Evolutionary conservation across 2,113 vertebrate species (phyloP).

Genomic region (Otocyon megalotis): DNA sequence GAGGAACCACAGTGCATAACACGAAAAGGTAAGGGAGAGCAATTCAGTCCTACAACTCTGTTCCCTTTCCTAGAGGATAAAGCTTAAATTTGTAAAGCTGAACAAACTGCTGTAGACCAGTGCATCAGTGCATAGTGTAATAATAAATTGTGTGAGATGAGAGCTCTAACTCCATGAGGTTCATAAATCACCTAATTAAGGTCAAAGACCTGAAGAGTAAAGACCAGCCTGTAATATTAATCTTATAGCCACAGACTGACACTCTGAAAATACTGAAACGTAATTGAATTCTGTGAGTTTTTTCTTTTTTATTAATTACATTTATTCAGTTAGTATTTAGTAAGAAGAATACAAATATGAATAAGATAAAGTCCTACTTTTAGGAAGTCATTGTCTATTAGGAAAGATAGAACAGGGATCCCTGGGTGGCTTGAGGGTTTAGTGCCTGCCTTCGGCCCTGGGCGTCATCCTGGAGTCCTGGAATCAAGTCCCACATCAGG

Average conservation of each 20-base stretch:
- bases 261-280: neutral
- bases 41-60: neutral
- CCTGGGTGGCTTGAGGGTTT: too few species aligned
- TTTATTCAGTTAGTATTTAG: neutral
- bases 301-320: constrained; percentile 42
- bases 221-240: neutral
- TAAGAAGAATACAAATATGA: constrained; percentile 27
- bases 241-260: neutral
- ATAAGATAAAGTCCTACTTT: neutral
- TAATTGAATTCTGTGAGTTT: constrained; percentile 7
- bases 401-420: constrained; percentile 1
- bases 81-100: neutral
- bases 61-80: neutral
- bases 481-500: too few species aligned
- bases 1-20: constrained; percentile 95
- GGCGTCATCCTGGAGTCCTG: too few species aligned
- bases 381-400: constrained; percentile 21
- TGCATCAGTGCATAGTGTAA: neutral
- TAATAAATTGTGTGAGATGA: neutral
- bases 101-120: neutral
- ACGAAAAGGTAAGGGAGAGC: constrained; percentile 90
- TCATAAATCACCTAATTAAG: neutral
- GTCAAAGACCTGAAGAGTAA: neutral
- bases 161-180: neutral
- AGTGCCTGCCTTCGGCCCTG: too few species aligned